Conservation (phyloP, 92 coral and sea anemone genomes). For the Blastomussa wellsi region DNA sequence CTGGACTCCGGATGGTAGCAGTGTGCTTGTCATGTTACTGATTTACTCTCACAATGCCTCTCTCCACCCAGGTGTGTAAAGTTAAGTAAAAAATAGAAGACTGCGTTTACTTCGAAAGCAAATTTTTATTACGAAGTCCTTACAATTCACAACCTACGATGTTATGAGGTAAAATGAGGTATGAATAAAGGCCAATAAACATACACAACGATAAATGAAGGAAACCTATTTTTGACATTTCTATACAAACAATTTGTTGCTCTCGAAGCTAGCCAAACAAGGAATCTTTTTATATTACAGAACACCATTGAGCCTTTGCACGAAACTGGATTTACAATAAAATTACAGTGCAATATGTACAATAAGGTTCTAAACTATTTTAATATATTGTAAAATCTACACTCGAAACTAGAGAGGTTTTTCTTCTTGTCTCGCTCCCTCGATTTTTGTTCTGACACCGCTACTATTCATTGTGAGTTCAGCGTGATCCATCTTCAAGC, state of each 20-base stretch:
- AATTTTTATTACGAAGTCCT: not conserved
- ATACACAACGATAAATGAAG: not conserved
- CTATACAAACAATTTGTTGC: conserved; percentile 1
- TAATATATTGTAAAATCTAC: not conserved
- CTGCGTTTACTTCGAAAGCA: not conserved
- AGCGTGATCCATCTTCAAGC: conserved; percentile 91
- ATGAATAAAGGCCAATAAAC: not conserved
- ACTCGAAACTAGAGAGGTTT: conserved; percentile 6
- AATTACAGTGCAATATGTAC: conserved; percentile 12
- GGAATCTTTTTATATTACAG: not conserved
- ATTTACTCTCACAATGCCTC: no score
- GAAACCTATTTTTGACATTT: not conserved
- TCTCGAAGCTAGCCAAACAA: not conserved
- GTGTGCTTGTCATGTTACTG: no score
- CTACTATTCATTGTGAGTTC: conserved; percentile 97
- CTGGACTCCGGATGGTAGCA: no score
- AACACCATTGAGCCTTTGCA: not conserved
- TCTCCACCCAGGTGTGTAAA: no score
- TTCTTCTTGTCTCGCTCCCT: conserved; percentile 77
- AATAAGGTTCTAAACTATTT: not conserved
- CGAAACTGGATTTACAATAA: conserved; percentile 1
- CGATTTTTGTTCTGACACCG: conserved; percentile 92
- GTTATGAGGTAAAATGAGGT: not conserved
- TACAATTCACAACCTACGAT: not conserved
- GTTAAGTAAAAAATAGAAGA: no score